Evolutionary conservation across 2,797 vertebrate genomes (phyloP), one percentile per base, ranked within the genome.

Genomic region (Enteromius mattozi): DNA sequence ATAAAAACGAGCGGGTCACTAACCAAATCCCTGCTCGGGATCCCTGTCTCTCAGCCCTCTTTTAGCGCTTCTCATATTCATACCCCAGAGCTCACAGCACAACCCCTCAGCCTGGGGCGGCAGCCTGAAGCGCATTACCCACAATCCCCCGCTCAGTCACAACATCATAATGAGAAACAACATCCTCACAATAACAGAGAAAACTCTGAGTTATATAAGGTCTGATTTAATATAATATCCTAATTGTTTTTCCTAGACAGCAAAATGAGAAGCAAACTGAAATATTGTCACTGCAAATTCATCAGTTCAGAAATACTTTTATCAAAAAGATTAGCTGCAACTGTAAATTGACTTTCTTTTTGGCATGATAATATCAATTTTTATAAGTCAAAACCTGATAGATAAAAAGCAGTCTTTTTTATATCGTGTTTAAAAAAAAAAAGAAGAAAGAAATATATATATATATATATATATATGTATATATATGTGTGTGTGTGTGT

Each of bases 71-170:
- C 61, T 78, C 45, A 59, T 68, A 33, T 45, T n/a, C 10, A 2
- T 27, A 56, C 82, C 71, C 81, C 7, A 56, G 82, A 83, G 82
- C 82, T 59, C 74, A 54, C 37, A 45, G 10, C 54, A 71, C 80
- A 81, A 45, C 51, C 51, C 19, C 40, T 71, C 71, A 76, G 81
- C 81, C 81, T 21, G 33, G 65, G 76, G 76, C 61, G 0, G 63
- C 24, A 78, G 69, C 33, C n/a, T 63, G 24, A 54, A 33, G 72
- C 56, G 19, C 56, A 56, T 70, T 68, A 68, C n/a, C 71, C 71
- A 81, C 63, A 78, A 83, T 42, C 35, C 82, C 49, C 49, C 17
- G 74, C 82, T 63, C 69, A 51, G 14, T 33, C 40, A 61, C 56
- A 75, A 21, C 19, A 33, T 51, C 71, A 75, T 37, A 27, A 76